Evolutionary conservation across 2,113 vertebrate species (phyloP), one percentile per base, ranked within the genome.

Genomic region (Ochotona princeps): DNA sequence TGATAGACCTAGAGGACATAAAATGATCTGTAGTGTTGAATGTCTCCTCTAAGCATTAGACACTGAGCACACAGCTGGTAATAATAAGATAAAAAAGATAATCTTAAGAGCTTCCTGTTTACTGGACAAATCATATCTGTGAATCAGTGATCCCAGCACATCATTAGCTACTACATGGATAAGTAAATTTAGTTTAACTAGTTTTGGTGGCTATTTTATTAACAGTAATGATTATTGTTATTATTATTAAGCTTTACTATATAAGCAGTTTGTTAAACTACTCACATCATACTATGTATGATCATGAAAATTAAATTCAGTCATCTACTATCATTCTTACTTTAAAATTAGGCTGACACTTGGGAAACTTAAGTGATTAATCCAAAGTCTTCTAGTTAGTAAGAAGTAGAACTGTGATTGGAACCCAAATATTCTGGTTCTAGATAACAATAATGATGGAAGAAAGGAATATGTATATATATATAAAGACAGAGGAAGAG

Each of bases 301-400:
- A 44, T 65, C 21, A 88, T 26, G 30, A 47, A 0, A 76, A 91
- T 78, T 87, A 78, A 80, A 83, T 65, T 83, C 38, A 76, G 47
- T 74, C n/a, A 47, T 85, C 79, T 73, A 15, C 14, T 70, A 63
- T 60, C 47, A 69, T 87, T 69, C 75, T 91, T 72, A 72, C 44
- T 92, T 91, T 72, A 78, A 57, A 32, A 83, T 80, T 67, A 87
- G 83, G 61, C 15, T 89, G 75, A 89, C 28, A 30, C 75, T 83
- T 51, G 60, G 30, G 57, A 91, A 87, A n/a, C 28, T 21, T 30
- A 84, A 82, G 47, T 70, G 26, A 66, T 35, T 66, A 10, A 78
- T n/a, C 81, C 49, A 17, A 61, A 81, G 25, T 87, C 88, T 92
- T 25, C 57, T 80, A 28, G 47, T 23, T 63, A 13, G 35, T 47